These are phyloP conservation scores for Pinna nobilis DNA, from an alignment of 1,140 invertebrate species.

Conservation along the genomic window DNA sequence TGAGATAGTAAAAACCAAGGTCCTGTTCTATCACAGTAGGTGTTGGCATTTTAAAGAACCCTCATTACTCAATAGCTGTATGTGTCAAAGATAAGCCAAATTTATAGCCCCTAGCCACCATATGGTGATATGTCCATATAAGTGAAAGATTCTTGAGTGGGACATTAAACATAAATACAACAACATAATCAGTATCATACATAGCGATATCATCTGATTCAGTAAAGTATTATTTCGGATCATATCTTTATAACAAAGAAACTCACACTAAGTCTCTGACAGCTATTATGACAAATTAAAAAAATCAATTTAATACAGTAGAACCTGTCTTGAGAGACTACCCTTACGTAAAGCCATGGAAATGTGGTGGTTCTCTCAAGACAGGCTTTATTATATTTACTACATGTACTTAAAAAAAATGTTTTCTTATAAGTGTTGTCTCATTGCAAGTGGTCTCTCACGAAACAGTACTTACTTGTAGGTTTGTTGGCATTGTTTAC, in stretches of 20 bases:
- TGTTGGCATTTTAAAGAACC: too few species aligned
- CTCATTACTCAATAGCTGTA: too few species aligned
- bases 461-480: conserved; percentile 65
- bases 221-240: too few species aligned
- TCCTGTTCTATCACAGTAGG: too few species aligned
- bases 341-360: not conserved
- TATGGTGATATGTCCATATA: too few species aligned
- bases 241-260: not conserved
- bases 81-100: too few species aligned
- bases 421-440: not conserved
- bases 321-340: not conserved
- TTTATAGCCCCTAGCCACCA: too few species aligned
- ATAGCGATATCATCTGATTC: too few species aligned
- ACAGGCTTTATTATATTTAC: not conserved
- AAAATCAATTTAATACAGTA: conserved; percentile 15
- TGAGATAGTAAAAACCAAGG: too few species aligned
- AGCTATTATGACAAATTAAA: conserved; percentile 72
- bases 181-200: too few species aligned
- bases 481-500: conserved; percentile 68
- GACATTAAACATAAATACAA: too few species aligned
- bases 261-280: conserved; percentile 44
- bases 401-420: not conserved
- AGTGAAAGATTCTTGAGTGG: too few species aligned
- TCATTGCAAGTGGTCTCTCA: not conserved
- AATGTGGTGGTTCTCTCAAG: not conserved